Conservation (phyloP, 2,888 invertebrate species). For the Poecilus cupreus region DNA sequence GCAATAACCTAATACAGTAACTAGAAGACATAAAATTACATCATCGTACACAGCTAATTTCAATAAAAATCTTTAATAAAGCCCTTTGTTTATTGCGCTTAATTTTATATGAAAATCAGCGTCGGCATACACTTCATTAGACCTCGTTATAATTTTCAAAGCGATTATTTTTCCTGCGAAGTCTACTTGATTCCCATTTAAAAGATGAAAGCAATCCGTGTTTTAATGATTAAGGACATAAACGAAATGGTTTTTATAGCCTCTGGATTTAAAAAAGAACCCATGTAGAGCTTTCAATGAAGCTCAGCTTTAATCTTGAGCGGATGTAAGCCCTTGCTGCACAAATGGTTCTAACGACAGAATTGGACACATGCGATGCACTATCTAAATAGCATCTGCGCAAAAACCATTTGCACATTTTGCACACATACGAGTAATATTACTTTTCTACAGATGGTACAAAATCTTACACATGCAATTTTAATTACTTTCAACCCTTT, state of each 20-base stretch:
- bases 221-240: slow-evolving; percentile 45
- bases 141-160: slow-evolving; percentile 20
- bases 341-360: slow-evolving; percentile 50
- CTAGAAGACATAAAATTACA: background rate
- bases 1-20: too few relatives aligned
- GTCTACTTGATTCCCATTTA: background rate
- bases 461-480: background rate
- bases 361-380: slow-evolving; percentile 45
- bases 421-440: background rate
- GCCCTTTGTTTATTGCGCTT: background rate
- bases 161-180: background rate
- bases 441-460: background rate
- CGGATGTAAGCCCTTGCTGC: slow-evolving; percentile 38
- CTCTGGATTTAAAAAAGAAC: slow-evolving; percentile 20
- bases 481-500: background rate
- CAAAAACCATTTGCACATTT: background rate
- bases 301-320: slow-evolving; percentile 52
- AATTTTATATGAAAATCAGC: background rate
- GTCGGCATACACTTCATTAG: slow-evolving; percentile 18
- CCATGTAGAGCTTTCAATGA: slow-evolving; percentile 51
- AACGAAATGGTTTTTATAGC: slow-evolving; percentile 43
- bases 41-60: background rate
- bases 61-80: background rate
- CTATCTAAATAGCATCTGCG: slow-evolving; percentile 50
- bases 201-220: slow-evolving; percentile 11